Base-by-base conservation (phyloP, 2,113 vertebrate genomes). In the Charina bottae region DNA sequence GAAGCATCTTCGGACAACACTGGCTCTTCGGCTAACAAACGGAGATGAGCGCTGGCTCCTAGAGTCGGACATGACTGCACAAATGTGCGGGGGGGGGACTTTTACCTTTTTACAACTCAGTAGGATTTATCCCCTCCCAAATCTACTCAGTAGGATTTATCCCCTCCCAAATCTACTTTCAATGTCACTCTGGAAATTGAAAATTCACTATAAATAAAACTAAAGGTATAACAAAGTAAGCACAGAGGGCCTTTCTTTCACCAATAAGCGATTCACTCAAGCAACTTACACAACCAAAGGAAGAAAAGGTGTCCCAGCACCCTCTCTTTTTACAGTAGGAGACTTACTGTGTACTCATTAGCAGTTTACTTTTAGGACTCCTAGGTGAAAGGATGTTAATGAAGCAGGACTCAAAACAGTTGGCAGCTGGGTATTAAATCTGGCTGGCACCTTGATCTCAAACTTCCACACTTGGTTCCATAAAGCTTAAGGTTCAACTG, bases 371-470 rank as follows among this genome's bases (percentile, higher is more conserved):
- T 60, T 88, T 53, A 60, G 37, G 26, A 33, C 49, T 60, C 21
- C 15, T 64, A 56, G 28, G 24, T 60, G 17, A 21, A 87, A 83
- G 64, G 10, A 72, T 83, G 85, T 19, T 83, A 59, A 86, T 86
- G 84, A n/a, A 33, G 59, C 49, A 33, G 7, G 46, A 19, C 24
- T 42, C 23, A 46, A 24, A 58, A 46, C 33, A 78, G 10, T 33
- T 84, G 86, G 37, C 64, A n/a, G 17, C 53, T 56, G 11, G 42
- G 42, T 24, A 59, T 91, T 87, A 68, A 68, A 49, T 19, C 8
- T 60, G 55, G 10, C 86, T 88, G 56, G 28, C 87, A 62, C 87
- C 91, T 92, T 84, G 42, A 42, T 62, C 28, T 87, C 55, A 92
- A 89, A 89, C 4, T 1, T 54, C 78, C 55, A 88, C 54, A 49